A percentile compares a stretch with the other conserved stretches of the same genome.
phyloP scores from a whole-genome alignment of 2,113 vertebrate genomes.

The Xiphophorus hellerii region DNA sequence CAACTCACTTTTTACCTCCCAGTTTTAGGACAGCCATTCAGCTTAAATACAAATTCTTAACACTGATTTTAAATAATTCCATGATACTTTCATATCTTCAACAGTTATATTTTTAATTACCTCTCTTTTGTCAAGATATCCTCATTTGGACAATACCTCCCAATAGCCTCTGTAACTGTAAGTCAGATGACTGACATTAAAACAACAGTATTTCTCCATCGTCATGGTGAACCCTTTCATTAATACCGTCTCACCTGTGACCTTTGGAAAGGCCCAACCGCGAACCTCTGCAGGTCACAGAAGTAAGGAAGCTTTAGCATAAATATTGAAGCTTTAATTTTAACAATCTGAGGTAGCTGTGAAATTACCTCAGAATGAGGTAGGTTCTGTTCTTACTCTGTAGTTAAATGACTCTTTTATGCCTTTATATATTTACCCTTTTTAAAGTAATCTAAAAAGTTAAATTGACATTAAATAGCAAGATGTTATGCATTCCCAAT shows the following conservation, averaged over 20 bases:
- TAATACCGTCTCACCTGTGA: constrained; percentile 68
- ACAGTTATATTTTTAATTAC: no score
- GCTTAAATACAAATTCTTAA: no score
- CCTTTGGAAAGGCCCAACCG: constrained; percentile 53
- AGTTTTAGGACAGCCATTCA: no score
- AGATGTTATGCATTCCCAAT: constrained; percentile 2
- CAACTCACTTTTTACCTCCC: constrained; percentile 24
- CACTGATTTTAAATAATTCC: no score
- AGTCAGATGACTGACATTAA: constrained; percentile 39
- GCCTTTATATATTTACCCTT: neutral
- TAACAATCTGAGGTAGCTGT: neutral
- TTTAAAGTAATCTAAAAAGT: no score
- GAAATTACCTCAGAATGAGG: no score
- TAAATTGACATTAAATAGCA: no score
- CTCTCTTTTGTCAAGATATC: neutral
- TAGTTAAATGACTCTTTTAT: neutral
- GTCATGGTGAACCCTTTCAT: constrained; percentile 73
- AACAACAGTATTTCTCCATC: constrained; percentile 63
- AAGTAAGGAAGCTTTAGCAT: neutral
- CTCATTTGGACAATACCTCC: constrained; percentile 14
- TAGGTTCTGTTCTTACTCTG: neutral
- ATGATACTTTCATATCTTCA: no score
- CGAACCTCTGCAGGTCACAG: constrained; percentile 33
- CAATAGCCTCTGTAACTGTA: constrained; percentile 31
- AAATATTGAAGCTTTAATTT: constrained; percentile 15